Percentiles rank a stretch among this genome's conserved stretches.
phyloP scores from a whole-genome alignment of 35 echinoderm and acorn worm species.

The Apostichopus japonicus region DNA sequence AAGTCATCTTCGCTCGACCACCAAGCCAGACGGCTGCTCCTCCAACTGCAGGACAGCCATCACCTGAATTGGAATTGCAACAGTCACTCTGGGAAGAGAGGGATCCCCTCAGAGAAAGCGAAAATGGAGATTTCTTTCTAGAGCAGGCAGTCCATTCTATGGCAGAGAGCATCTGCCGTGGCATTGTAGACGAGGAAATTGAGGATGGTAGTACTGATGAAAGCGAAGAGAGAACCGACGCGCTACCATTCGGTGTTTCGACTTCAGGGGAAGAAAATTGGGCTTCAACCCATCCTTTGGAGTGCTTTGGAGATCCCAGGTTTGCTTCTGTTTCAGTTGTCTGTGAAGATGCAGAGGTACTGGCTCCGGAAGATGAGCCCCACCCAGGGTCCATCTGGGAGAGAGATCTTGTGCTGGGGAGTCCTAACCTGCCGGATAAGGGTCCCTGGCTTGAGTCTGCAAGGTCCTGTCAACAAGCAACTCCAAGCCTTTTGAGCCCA shows the following conservation, averaged over 20 bases:
- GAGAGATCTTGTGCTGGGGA: slow-evolving; percentile 83
- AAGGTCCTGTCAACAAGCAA: slow-evolving; percentile 77
- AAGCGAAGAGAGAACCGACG: slow-evolving; percentile 34
- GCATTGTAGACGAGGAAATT: slow-evolving; percentile 78
- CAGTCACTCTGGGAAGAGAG: slow-evolving; percentile 58
- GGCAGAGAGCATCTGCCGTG: slow-evolving; percentile 89
- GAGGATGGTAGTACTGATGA: slow-evolving; percentile 42
- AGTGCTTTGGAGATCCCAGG: slow-evolving; percentile 59
- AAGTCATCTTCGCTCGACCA: neutral
- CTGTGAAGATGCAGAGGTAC: slow-evolving; percentile 54
- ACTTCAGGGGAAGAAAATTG: neutral
- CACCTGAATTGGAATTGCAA: slow-evolving; percentile 19
- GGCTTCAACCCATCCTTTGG: slow-evolving; percentile 5
- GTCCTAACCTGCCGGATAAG: slow-evolving; percentile 73
- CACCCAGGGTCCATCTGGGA: slow-evolving; percentile 69
- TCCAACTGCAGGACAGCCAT: neutral
- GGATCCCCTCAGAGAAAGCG: slow-evolving; percentile 38
- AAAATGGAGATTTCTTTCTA: slow-evolving; percentile 66
- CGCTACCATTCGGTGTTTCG: slow-evolving; percentile 20
- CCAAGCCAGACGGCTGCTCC: slow-evolving; percentile 23
- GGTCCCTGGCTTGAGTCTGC: slow-evolving; percentile 73
- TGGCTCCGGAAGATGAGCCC: slow-evolving; percentile 47
- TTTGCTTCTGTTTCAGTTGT: slow-evolving; percentile 60
- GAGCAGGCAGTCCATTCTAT: slow-evolving; percentile 90
- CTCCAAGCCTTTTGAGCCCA: slow-evolving; percentile 53